Conservation (phyloP, 2,797 vertebrate genomes). For the Delichon dasypus region DNA sequence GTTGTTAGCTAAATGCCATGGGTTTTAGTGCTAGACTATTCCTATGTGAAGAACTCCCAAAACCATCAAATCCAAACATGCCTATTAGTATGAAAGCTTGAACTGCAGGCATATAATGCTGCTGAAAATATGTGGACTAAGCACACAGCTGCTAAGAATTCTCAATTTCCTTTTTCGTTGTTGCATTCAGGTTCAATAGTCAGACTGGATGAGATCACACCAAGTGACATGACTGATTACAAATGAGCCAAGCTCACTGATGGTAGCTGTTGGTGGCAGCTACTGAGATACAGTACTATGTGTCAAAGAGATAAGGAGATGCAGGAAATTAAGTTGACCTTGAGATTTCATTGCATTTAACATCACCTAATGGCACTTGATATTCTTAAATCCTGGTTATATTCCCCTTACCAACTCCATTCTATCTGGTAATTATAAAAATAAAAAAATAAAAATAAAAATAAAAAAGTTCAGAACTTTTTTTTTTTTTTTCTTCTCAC, state of each 20-base stretch:
- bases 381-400: conserved; percentile 71
- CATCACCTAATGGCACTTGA: conserved; percentile 55
- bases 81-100: conserved; percentile 51
- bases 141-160: not conserved
- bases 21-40: conserved; percentile 42
- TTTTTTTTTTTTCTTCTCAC: not conserved
- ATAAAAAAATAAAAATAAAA: not conserved
- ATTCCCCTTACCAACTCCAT: conserved; percentile 25
- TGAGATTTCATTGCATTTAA: conserved; percentile 72
- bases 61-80: conserved; percentile 39
- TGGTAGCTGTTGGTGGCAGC: conserved; percentile 58
- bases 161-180: conserved; percentile 43
- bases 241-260: conserved; percentile 61
- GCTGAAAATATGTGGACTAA: conserved; percentile 24
- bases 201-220: conserved; percentile 53
- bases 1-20: conserved; percentile 37
- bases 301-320: conserved; percentile 63
- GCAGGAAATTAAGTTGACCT: conserved; percentile 71
- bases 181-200: conserved; percentile 16
- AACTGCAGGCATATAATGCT: not conserved
- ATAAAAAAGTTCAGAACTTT: not conserved
- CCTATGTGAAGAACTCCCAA: conserved; percentile 50
- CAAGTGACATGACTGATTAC: conserved; percentile 67
- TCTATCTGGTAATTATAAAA: conserved; percentile 14
- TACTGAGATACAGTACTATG: conserved; percentile 57